These are phyloP conservation scores for Cabera pusaria DNA, from an alignment of 2,888 invertebrate species.

Conservation along the genomic window DNA sequence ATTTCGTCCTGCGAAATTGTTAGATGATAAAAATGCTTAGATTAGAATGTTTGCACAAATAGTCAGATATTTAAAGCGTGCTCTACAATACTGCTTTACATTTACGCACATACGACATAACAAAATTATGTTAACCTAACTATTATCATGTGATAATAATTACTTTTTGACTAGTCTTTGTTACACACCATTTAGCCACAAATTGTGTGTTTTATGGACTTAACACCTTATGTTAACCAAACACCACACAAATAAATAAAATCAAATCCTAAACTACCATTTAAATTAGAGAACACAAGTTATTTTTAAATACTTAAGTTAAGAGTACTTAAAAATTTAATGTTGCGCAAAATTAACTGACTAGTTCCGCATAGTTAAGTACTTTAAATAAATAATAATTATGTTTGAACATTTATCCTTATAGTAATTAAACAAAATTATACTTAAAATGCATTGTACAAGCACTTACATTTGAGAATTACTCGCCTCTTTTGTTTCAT, in stretches of 20 bases:
- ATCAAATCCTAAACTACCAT: conserved; percentile 73
- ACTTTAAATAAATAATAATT: conserved; percentile 78
- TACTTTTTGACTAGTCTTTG: conserved; percentile 76
- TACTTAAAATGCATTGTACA: conserved; percentile 74
- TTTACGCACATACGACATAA: conserved; percentile 48
- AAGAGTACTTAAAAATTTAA: conserved; percentile 73
- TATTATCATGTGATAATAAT: conserved; percentile 56
- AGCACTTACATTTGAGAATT: conserved; percentile 62
- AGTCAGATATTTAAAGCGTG: too few species aligned
- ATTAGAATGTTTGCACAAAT: too few species aligned
- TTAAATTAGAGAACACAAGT: conserved; percentile 81
- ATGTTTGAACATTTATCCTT: conserved; percentile 80
- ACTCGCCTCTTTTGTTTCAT: conserved; percentile 52
- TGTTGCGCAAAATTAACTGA: conserved; percentile 84
- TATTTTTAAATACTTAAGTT: conserved; percentile 71
- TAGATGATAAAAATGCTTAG: conserved; percentile 27
- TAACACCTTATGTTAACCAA: conserved; percentile 71
- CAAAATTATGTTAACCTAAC: conserved; percentile 47
- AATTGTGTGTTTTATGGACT: conserved; percentile 60
- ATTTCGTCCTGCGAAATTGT: conserved; percentile 3
- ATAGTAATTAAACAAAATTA: conserved; percentile 63
- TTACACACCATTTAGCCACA: conserved; percentile 65
- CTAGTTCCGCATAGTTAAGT: conserved; percentile 84
- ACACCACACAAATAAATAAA: conserved; percentile 82
- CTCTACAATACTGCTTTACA: too few species aligned